A percentile compares a stretch with the other conserved stretches of the same genome.
Conservation (phyloP, 2,797 vertebrate species). For the Fringilla coelebs region DNA sequence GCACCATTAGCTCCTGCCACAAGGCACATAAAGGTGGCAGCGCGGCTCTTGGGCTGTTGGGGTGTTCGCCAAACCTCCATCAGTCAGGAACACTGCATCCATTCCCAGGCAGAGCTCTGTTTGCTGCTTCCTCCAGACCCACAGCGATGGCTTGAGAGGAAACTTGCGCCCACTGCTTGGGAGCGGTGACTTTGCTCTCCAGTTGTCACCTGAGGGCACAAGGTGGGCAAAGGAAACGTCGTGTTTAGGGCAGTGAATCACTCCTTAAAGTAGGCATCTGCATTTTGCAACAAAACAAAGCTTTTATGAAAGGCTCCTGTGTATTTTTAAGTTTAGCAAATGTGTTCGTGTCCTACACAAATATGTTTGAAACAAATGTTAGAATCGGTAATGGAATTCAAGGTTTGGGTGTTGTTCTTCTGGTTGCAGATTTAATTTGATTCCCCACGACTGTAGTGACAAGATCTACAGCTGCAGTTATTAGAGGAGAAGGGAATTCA, state of each 20-base stretch:
- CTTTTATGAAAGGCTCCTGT: neutral
- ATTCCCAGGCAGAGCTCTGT: neutral
- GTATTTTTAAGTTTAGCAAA: neutral
- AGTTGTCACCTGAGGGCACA: neutral
- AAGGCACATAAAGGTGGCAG: fast-evolving
- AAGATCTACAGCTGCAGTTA: neutral
- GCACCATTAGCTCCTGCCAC: neutral
- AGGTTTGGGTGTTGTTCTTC: neutral
- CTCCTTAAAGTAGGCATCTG: neutral
- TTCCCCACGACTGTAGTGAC: fast-evolving
- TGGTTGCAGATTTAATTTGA: neutral
- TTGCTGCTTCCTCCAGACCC: neutral
- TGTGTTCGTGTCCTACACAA: neutral
- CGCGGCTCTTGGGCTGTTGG: neutral
- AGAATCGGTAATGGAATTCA: neutral
- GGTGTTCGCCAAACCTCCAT: neutral
- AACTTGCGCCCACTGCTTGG: neutral
- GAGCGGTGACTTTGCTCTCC: neutral
- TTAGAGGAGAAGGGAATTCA: fast-evolving
- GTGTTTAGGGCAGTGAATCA: neutral
- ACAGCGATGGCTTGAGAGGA: fast-evolving
- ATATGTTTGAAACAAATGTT: neutral
- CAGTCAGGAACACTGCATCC: fast-evolving
- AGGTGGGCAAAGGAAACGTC: fast-evolving
- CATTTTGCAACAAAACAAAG: neutral